phyloP scores from a whole-genome alignment of 2,797 vertebrate species.

The Cossypha caffra region DNA sequence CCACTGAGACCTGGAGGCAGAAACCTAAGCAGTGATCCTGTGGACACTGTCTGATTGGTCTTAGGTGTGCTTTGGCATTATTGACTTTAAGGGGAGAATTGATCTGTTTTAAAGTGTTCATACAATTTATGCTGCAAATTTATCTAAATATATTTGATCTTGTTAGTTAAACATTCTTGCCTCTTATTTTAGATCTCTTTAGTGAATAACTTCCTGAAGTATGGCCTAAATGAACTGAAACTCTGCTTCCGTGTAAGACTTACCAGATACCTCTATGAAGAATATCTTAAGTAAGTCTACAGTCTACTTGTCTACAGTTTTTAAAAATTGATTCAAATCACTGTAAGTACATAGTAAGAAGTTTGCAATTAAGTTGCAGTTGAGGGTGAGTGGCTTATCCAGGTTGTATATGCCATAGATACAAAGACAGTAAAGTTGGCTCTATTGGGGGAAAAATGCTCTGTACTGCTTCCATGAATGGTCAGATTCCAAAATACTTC shows the following conservation, averaged over 20 bases:
- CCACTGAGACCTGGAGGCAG: not conserved
- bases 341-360: not conserved
- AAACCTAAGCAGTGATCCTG: not conserved
- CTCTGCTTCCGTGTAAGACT: conserved; percentile 92
- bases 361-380: not conserved
- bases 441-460: fast-evolving
- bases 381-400: not conserved
- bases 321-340: not conserved
- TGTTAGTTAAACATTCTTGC: not conserved
- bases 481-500: not conserved
- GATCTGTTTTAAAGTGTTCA: not conserved
- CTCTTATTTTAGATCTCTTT: conserved; percentile 87
- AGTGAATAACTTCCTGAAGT: conserved; percentile 96
- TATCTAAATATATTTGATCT: not conserved
- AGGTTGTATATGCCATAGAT: not conserved
- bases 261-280: conserved; percentile 91
- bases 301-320: not conserved
- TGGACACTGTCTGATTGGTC: not conserved
- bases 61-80: not conserved
- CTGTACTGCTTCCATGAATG: not conserved
- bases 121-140: not conserved
- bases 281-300: conserved; percentile 92
- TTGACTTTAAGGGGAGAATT: not conserved
- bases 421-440: not conserved
- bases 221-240: conserved; percentile 94